Conservation (phyloP, 2,113 vertebrate genomes). For the Triplophysa siluroides region DNA sequence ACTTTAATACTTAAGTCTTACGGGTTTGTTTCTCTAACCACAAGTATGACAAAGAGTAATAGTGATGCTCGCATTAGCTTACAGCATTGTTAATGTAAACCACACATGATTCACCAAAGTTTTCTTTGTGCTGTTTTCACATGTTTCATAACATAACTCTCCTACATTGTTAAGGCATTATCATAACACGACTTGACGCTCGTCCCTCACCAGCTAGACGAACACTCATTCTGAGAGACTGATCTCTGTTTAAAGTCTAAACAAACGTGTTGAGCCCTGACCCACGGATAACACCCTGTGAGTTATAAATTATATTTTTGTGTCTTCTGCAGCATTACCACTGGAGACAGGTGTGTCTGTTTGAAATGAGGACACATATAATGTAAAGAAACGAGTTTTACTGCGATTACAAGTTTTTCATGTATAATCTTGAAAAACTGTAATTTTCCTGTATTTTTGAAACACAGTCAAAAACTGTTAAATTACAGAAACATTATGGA, state of each 20-base stretch:
- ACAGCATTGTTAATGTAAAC: neutral
- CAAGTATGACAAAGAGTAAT: neutral
- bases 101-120: neutral
- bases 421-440: no score
- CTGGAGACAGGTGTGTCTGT: constrained; percentile 15
- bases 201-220: neutral
- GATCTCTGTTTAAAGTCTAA: no score
- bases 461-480: no score
- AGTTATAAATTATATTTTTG: neutral
- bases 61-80: no score
- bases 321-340: neutral
- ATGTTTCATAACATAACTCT: neutral
- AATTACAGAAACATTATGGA: no score
- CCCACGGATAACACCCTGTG: neutral
- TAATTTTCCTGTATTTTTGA: no score
- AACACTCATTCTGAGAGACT: neutral
- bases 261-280: neutral
- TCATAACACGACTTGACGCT: neutral
- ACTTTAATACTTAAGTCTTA: no score
- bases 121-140: neutral
- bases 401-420: no score
- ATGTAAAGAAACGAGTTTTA: no score
- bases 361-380: neutral
- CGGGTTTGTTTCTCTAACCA: neutral
- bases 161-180: neutral